Base-by-base conservation (phyloP, 2,888 invertebrate genomes). In the Stratiomys singularior region DNA sequence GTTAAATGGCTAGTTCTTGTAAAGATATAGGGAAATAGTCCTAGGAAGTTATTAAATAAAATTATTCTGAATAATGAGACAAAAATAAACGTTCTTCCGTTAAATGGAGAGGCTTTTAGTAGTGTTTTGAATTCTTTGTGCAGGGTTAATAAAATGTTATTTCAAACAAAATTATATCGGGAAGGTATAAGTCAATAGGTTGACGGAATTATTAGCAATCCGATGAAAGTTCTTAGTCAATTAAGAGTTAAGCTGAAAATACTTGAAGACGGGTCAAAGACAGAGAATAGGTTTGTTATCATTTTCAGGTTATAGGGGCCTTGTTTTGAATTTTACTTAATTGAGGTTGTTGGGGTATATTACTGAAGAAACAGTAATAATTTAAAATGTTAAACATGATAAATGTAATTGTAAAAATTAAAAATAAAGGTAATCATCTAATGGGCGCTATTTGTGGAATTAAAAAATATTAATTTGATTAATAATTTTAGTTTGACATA, bases 1-100 rank as follows among this genome's bases (percentile, higher is more conserved):
- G 86, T 86, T 88, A 93, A 83, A 84, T 93, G 92, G 1, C 92
- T 91, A 79, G 92, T 90, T 81, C 90, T 88, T 37, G 92, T 92
- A 87, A 93, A 93, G 87, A 93, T 91, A 88, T 92, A 93, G 0
- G 93, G 91, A 1, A 92, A 90, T 88, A 93, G 84, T 0, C 92
- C 92, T 88, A 92, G 84, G 82, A 92, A 90, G 88, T 93, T 93
- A 89, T 91, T 92, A 85, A 91, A 88, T 86, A 92, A 82, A 86
- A 93, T 88, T 84, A 91, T 87, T 58, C 87, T 84, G 85, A 92
- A 91, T 85, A 91, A 83, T 0, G 89, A 87, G 82, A 90, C 88
- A 86, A 91, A 90, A 83, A 90, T 88, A 82, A 90, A 87, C 28
- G 89, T 88, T 82, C 87, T 88, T 82, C 90, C 89, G 83, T 87